phyloP scores from a whole-genome alignment of 2,888 invertebrate species.

The Heliconius ismenius region DNA sequence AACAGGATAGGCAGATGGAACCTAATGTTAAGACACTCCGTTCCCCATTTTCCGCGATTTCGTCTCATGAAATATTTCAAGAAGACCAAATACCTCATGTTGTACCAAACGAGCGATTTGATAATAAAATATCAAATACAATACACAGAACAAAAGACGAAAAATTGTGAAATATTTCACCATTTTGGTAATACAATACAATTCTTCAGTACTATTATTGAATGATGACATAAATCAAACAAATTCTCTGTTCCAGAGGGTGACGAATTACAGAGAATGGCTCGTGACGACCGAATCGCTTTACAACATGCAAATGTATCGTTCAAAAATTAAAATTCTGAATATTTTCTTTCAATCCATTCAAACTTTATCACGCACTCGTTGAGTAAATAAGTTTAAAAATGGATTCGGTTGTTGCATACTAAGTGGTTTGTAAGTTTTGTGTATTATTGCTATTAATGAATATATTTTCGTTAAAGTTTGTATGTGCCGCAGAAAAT shows the following conservation, averaged over 20 bases:
- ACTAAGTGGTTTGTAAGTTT: not conserved
- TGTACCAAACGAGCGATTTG: not conserved
- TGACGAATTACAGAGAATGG: slow-evolving; percentile 18
- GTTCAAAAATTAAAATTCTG: slow-evolving; percentile 8
- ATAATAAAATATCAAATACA: not conserved
- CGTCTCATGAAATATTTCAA: too few species aligned
- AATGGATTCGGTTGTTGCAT: not conserved
- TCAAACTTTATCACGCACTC: slow-evolving; percentile 6
- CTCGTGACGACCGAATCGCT: slow-evolving; percentile 7
- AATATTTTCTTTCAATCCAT: not conserved
- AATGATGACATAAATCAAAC: slow-evolving; percentile 21
- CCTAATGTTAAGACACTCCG: too few species aligned
- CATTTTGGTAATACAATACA: not conserved
- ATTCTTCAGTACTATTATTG: not conserved
- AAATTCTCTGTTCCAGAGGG: slow-evolving; percentile 12
- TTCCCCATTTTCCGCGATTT: too few species aligned
- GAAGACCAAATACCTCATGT: not conserved
- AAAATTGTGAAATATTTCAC: not conserved
- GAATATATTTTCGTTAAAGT: not conserved
- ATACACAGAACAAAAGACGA: not conserved
- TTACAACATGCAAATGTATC: slow-evolving; percentile 14
- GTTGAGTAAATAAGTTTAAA: slow-evolving; percentile 2
- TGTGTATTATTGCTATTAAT: not conserved
- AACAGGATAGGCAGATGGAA: too few species aligned
- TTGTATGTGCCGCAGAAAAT: not conserved